A percentile compares a stretch with the other conserved stretches of the same genome.
These are phyloP conservation scores for Anodontia alba DNA, from an alignment of 2,888 invertebrate genomes.

Conservation along the genomic window DNA sequence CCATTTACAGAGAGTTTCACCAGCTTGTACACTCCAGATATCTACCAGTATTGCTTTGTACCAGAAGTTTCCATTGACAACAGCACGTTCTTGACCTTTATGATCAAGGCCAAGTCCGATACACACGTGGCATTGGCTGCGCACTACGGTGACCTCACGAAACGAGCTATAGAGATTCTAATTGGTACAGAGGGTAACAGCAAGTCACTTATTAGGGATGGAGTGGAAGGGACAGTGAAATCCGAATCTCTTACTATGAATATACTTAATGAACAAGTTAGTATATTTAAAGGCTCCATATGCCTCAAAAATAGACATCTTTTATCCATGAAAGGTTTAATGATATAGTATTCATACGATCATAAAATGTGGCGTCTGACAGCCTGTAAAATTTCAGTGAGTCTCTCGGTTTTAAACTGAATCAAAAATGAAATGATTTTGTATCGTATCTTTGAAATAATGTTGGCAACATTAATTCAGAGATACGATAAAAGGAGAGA, in stretches of 20 bases:
- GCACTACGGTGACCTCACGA: slow-evolving; percentile 81
- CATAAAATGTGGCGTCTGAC: too few species aligned
- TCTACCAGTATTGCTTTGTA: slow-evolving; percentile 81
- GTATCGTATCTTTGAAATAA: too few species aligned
- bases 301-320: too few species aligned
- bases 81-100: slow-evolving; percentile 81
- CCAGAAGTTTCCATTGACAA: slow-evolving; percentile 81
- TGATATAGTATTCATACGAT: too few species aligned
- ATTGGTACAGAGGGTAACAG: slow-evolving; percentile 80
- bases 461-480: too few species aligned
- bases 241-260: slow-evolving; percentile 77
- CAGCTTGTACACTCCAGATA: slow-evolving; percentile 81
- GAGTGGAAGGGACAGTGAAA: slow-evolving; percentile 71
- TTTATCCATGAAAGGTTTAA: too few species aligned
- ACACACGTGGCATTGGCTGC: slow-evolving; percentile 81
- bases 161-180: slow-evolving; percentile 80
- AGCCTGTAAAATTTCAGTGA: too few species aligned
- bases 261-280: slow-evolving; percentile 68
- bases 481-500: too few species aligned
- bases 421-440: too few species aligned
- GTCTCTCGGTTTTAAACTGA: too few species aligned
- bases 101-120: slow-evolving; percentile 80
- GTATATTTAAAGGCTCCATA: too few species aligned
- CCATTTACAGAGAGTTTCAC: slow-evolving; percentile 80
- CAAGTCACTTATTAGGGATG: slow-evolving; percentile 78